phyloP scores from a whole-genome alignment of 2,113 vertebrate species.

The Telmatochromis sp. region DNA sequence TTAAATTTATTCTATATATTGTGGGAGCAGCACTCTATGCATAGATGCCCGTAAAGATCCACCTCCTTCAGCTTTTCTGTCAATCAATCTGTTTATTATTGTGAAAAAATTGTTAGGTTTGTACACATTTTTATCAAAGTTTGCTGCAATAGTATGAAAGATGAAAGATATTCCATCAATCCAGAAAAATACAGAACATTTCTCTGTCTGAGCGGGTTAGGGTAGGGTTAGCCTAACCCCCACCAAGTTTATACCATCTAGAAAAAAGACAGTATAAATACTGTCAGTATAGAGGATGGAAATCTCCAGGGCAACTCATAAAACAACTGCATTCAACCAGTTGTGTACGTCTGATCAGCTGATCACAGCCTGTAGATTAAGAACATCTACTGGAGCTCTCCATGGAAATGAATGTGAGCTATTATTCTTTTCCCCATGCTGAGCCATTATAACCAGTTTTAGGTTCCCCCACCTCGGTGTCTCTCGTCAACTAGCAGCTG shows the following conservation, averaged over 20 bases:
- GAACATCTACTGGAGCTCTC: neutral
- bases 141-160: neutral
- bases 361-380: neutral
- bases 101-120: neutral
- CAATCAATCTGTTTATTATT: neutral
- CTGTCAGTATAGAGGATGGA: neutral
- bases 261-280: neutral
- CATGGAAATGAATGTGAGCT: neutral
- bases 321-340: neutral
- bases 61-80: neutral
- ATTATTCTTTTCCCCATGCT: neutral
- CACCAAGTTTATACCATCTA: neutral
- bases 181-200: too few relatives aligned
- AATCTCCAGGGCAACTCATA: neutral
- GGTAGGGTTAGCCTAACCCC: neutral
- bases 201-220: too few relatives aligned
- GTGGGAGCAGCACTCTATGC: neutral
- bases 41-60: neutral
- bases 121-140: neutral
- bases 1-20: neutral
- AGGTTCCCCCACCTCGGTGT: neutral
- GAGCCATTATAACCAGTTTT: neutral
- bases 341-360: neutral
- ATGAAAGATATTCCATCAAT: too few relatives aligned
- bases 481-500: too few relatives aligned